Conservation (phyloP, 2,797 vertebrate genomes). For the Meriones psammophilus region DNA sequence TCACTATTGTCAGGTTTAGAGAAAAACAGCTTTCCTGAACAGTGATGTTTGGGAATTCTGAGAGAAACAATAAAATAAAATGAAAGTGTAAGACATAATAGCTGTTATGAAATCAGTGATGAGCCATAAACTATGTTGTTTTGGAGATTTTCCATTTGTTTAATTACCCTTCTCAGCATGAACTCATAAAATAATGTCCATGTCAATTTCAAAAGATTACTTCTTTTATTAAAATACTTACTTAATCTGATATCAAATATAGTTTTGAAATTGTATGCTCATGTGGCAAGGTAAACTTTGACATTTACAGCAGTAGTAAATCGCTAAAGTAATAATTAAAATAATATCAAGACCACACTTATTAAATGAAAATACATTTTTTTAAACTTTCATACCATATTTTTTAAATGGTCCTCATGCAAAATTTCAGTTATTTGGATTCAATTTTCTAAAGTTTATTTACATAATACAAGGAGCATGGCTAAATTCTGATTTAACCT, state of each 20-base stretch:
- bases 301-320: neutral
- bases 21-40: neutral
- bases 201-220: too few relatives aligned
- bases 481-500: neutral
- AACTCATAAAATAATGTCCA: neutral
- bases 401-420: neutral
- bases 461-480: neutral
- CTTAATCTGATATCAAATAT: conserved; percentile 4
- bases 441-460: neutral
- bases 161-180: neutral
- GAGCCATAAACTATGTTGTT: neutral
- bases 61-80: neutral
- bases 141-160: neutral
- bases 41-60: neutral
- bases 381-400: neutral
- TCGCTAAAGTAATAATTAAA: neutral
- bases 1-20: neutral
- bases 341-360: neutral
- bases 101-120: neutral
- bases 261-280: neutral
- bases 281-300: neutral
- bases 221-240: neutral
- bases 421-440: conserved; percentile 1
- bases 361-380: neutral
- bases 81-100: neutral